Base-by-base conservation (phyloP, 2,888 invertebrate genomes). In the Dicranocentrus wangi region DNA sequence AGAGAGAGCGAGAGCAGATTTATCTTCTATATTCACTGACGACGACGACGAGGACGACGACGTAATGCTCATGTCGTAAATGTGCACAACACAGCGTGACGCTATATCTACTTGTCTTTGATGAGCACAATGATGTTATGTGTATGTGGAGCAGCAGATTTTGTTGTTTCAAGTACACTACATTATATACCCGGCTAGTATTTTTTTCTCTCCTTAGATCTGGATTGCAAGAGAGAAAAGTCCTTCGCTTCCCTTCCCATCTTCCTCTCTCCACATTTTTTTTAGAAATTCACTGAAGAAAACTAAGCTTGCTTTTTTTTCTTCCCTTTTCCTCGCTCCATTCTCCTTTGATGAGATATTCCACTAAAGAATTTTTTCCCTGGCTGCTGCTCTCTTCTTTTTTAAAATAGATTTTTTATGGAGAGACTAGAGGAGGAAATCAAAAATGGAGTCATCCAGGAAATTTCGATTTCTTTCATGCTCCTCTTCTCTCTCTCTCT, bases 401-500 rank as follows among this genome's bases (percentile, higher is more conserved):
- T 68, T n/a, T 28, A 21, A 66, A 68, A 51, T 32, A 53, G 68
- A 53, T 27, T 68, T 53, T 32, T 53, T 28, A 53, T 53, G 53
- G 28, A 68, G 53, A 32, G 19, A n/a, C n/a, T n/a, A 17, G 53
- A 21, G 10, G 1, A 27, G 68, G 19, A 68, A 68, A 68, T 68
- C 68, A 53, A 68, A 68, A 53, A 32, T 53, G 32, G 53, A 68
- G 53, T 32, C 68, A 53, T 51, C 21, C 68, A 68, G 28, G 32
- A 53, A 68, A 55, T 55, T 25, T 55, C 25, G 25, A 23, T 55
- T 55, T 23, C 55, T 25, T 55, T 55, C 55, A 25, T 55, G 25
- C 21, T 51, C 51, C 19, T 19, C n/a, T n/a, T n/a, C n/a, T n/a
- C n/a, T n/a, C n/a, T n/a, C n/a, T n/a, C n/a, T n/a, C n/a, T n/a